phyloP scores from a whole-genome alignment of 2,797 vertebrate species.

The Macropus fuliginosus region DNA sequence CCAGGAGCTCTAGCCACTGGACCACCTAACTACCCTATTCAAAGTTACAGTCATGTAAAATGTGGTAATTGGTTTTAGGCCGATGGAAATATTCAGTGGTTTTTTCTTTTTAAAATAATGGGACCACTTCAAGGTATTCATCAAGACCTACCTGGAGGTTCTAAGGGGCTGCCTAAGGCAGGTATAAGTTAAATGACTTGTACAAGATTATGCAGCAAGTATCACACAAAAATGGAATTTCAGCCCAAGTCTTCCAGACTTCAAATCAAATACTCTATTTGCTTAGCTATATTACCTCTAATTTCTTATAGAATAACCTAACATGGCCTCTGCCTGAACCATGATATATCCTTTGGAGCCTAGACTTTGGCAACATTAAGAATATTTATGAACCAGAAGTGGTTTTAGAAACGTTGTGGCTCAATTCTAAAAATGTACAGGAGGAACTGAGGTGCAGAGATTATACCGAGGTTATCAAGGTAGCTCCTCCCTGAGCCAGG shows the following conservation, averaged over 20 bases:
- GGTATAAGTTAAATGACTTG: background rate
- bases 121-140: background rate
- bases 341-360: background rate
- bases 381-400: background rate
- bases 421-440: background rate
- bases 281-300: background rate
- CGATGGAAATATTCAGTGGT: background rate
- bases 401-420: background rate
- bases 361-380: slow-evolving; percentile 30
- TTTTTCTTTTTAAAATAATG: background rate
- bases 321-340: background rate
- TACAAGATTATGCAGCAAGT: background rate
- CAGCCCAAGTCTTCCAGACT: background rate
- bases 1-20: background rate
- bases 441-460: slow-evolving; percentile 4
- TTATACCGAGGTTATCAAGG: background rate
- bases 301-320: background rate
- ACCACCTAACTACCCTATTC: background rate
- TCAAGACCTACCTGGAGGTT: background rate
- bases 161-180: background rate
- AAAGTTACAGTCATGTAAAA: background rate
- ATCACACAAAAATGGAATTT: background rate
- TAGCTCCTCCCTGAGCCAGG: background rate
- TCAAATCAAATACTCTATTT: background rate
- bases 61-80: background rate